A percentile compares a stretch with the other conserved stretches of the same genome.
phyloP scores from a whole-genome alignment of 2,113 vertebrate species.

The Salvelinus fontinalis region DNA sequence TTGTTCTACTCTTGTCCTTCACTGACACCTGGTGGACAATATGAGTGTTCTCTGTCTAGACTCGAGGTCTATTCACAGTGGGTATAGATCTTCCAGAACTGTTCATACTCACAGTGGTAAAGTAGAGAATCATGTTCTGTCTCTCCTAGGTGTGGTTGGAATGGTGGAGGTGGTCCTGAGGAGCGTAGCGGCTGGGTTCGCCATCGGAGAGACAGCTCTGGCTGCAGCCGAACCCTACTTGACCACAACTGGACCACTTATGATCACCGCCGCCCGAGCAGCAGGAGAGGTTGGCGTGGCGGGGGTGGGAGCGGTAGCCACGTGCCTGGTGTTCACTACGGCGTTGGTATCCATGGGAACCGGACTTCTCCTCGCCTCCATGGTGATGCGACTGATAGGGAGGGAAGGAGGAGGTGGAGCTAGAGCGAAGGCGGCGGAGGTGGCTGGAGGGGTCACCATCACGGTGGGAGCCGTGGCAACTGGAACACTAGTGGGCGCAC shows the following conservation, averaged over 20 bases:
- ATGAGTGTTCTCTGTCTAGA: too few relatives aligned
- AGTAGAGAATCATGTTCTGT: not conserved
- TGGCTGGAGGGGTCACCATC: slow-evolving; percentile 34
- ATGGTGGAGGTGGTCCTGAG: slow-evolving; percentile 14
- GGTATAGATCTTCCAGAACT: too few relatives aligned
- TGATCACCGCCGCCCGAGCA: slow-evolving; percentile 18
- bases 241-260: slow-evolving; percentile 38
- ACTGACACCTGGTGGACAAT: too few relatives aligned
- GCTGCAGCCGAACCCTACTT: slow-evolving; percentile 40
- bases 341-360: slow-evolving; percentile 55
- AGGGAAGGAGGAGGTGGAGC: slow-evolving; percentile 5
- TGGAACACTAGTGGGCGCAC: slow-evolving; percentile 34
- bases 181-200: slow-evolving; percentile 49
- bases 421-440: slow-evolving; percentile 23
- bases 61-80: too few relatives aligned
- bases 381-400: slow-evolving; percentile 36
- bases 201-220: slow-evolving; percentile 48
- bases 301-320: slow-evolving; percentile 42
- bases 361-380: slow-evolving; percentile 53
- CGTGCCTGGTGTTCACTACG: slow-evolving; percentile 55
- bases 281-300: slow-evolving; percentile 48
- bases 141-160: slow-evolving; percentile 22
- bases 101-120: too few relatives aligned
- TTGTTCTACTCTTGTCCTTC: too few relatives aligned
- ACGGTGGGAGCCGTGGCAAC: slow-evolving; percentile 42